These are phyloP conservation scores for Lepidonotus clava DNA, from an alignment of 2,888 invertebrate species.

Conservation along the genomic window DNA sequence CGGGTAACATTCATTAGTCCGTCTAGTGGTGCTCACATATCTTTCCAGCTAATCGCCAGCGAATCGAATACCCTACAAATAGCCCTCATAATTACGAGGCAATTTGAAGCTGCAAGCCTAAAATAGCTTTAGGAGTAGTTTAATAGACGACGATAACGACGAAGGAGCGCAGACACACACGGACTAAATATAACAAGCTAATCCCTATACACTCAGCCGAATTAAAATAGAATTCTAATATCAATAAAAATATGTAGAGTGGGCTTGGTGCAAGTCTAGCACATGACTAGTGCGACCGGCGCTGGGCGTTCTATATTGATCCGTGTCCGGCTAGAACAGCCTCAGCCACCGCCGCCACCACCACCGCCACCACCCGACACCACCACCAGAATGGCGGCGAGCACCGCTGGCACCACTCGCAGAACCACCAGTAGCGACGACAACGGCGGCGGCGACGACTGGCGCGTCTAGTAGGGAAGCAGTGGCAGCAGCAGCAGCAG, in stretches of 20 bases:
- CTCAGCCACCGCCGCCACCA: not conserved
- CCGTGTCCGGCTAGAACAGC: not conserved
- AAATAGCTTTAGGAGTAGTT: too few species aligned
- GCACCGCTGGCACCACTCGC: not conserved
- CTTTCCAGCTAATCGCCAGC: too few species aligned
- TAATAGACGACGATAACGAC: too few species aligned
- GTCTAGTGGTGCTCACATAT: too few species aligned
- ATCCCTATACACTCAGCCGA: too few species aligned
- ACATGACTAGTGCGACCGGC: not conserved
- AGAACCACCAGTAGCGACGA: not conserved
- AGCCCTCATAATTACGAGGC: too few species aligned
- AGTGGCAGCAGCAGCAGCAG: not conserved
- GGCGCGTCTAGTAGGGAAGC: not conserved
- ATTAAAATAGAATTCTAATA: not conserved
- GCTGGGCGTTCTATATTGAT: not conserved
- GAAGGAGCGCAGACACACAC: too few species aligned
- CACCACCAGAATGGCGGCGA: not conserved
- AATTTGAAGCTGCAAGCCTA: too few species aligned
- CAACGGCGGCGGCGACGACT: not conserved
- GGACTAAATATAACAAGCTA: too few species aligned
- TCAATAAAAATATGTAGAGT: not conserved
- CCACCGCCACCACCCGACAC: slow-evolving; percentile 4
- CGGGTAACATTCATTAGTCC: too few species aligned
- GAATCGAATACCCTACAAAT: too few species aligned
- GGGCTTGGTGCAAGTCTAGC: not conserved